Conservation (phyloP, 2,113 vertebrate genomes). For the Mugil cephalus region DNA sequence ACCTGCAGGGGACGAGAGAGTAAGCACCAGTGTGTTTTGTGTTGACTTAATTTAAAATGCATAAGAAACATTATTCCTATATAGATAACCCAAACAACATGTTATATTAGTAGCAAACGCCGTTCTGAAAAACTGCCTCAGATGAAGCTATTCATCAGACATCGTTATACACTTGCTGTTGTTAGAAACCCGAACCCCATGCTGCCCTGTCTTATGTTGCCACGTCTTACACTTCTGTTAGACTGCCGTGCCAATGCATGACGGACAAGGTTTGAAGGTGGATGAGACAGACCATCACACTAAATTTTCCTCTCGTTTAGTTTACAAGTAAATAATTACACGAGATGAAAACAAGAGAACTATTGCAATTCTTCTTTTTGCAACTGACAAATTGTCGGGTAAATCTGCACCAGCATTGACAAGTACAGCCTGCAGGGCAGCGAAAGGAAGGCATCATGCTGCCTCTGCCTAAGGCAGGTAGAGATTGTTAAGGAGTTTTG, state of each 20-base stretch:
- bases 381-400: conserved; percentile 16
- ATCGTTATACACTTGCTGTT: neutral
- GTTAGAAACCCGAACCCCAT: neutral
- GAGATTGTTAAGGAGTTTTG: conserved; percentile 1
- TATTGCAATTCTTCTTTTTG: neutral
- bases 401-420: conserved; percentile 5
- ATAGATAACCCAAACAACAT: neutral
- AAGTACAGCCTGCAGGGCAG: neutral
- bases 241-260: conserved; percentile 15
- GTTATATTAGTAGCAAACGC: too few relatives aligned
- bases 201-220: neutral
- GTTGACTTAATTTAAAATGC: neutral
- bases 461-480: neutral
- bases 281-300: conserved; percentile 18
- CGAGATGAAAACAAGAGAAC: conserved; percentile 8
- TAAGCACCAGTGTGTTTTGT: fast-evolving
- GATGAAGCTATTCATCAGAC: conserved; percentile 11
- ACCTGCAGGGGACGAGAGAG: neutral
- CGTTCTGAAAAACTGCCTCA: conserved; percentile 3
- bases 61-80: neutral
- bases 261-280: conserved; percentile 27
- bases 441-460: neutral
- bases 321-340: conserved; percentile 32
- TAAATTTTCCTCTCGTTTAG: conserved; percentile 13
- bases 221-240: conserved; percentile 36